Percentiles rank a stretch among this genome's conserved stretches.
Conservation (phyloP, 92 coral and sea anemone species). For the Hydrozoanthus gracilis region DNA sequence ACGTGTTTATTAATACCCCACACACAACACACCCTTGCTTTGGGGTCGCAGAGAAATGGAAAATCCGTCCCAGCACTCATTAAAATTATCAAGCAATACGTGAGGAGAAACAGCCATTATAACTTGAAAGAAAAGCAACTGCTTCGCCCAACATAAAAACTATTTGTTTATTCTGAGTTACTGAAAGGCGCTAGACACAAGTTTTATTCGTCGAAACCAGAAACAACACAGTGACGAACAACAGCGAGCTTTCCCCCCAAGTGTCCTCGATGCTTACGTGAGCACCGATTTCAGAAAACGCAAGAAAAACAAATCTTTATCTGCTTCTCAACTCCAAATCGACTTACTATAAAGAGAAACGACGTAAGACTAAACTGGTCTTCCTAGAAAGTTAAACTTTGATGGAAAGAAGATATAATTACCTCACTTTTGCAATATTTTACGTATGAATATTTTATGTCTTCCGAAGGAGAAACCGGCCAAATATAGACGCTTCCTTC, state of each 20-base stretch:
- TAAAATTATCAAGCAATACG: not conserved
- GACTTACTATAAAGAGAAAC: conserved; percentile 1
- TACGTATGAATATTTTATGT: conserved; percentile 90
- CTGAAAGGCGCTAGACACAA: conserved; percentile 56
- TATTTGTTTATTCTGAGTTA: conserved; percentile 50
- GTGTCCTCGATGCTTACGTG: conserved; percentile 49
- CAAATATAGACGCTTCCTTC: conserved; percentile 75
- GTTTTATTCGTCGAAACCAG: conserved; percentile 57
- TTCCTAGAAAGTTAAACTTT: not conserved
- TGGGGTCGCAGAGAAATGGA: conserved; percentile 39
- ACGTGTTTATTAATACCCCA: conserved; percentile 40
- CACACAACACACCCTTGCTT: conserved; percentile 42
- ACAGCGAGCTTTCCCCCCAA: conserved; percentile 33
- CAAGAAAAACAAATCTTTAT: conserved; percentile 17
- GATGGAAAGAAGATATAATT: conserved; percentile 66
- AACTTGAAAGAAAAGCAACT: conserved; percentile 48
- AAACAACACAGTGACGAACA: conserved; percentile 19
- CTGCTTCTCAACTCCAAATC: not conserved
- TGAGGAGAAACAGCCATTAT: conserved; percentile 23
- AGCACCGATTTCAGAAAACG: conserved; percentile 38
- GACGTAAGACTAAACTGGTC: conserved; percentile 14
- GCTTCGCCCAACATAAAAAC: conserved; percentile 48
- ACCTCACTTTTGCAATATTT: conserved; percentile 81
- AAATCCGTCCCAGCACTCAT: conserved; percentile 26
- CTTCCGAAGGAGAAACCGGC: conserved; percentile 83